A percentile compares a stretch with the other conserved stretches of the same genome.
Conservation (phyloP, 2,797 vertebrate species). For the Argentina silus region DNA sequence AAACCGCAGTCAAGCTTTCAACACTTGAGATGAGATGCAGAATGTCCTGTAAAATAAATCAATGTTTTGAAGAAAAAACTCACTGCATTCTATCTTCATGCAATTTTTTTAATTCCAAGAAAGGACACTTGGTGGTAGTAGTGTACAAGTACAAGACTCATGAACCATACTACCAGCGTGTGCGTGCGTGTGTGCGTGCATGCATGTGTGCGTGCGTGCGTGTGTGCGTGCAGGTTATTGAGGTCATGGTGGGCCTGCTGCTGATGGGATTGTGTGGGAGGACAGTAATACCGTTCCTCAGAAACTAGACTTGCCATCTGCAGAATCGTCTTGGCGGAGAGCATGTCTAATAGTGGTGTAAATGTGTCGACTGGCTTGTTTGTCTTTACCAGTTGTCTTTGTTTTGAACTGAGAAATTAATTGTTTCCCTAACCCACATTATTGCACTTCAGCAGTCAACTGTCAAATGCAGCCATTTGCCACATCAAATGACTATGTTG, state of each 20-base stretch:
- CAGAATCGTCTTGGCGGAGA: conserved; percentile 52
- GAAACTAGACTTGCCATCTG: conserved; percentile 66
- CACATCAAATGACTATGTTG: not conserved
- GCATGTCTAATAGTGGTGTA: conserved; percentile 40
- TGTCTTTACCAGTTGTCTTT: conserved; percentile 10
- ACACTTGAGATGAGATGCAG: not conserved
- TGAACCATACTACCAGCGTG: not conserved
- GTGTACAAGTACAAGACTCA: not conserved
- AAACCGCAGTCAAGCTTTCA: not conserved
- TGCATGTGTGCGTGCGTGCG: conserved; percentile 6
- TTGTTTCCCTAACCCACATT: not conserved
- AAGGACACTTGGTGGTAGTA: conserved; percentile 7
- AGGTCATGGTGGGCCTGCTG: conserved; percentile 68
- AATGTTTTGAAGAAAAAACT: not conserved
- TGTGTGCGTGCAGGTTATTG: conserved; percentile 57
- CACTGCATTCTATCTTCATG: not conserved
- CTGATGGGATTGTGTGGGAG: conserved; percentile 72
- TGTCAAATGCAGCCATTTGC: not conserved
- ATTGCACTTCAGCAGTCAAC: not conserved
- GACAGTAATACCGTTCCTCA: conserved; percentile 73
- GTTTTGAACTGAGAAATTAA: conserved; percentile 3
- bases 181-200: conserved; percentile 2
- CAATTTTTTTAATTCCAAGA: not conserved
- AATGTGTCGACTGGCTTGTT: conserved; percentile 30
- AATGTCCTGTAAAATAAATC: not conserved